Evolutionary conservation across 92 coral and sea anemone species (phyloP), one percentile per base, ranked within the genome.

Genomic region (Metridium senile): DNA sequence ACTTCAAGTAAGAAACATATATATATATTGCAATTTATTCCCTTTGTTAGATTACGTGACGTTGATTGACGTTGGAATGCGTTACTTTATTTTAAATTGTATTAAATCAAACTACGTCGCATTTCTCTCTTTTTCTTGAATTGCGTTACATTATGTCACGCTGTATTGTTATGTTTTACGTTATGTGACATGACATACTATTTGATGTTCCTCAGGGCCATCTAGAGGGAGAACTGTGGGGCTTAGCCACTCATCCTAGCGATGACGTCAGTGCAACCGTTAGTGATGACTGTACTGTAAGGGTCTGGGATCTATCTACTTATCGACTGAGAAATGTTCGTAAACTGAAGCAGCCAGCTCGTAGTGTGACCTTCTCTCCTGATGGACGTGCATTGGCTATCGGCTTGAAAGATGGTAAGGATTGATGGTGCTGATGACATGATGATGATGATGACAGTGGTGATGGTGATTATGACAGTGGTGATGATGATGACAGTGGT

Each of bases 361-460:
- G 98, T 23, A 89, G 97, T 71, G 92, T 94, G 29, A 87, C 94
- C 7, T 94, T 84, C 75, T 94, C 97, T 17, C 97, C 98, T 2
- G 98, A 94, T 58, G 98, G 98, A 64, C 85, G 97, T n/a, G 98
- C 97, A 11, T 56, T 94, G 69, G 98, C 98, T 51, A 79, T 94
- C 20, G 98, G 98, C 25, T 80, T 92, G 88, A 94, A 94, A 75
- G 93, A 94, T 71, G 98, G 98, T 94, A 46, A 46, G 97, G 66
- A 18, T 4, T 39, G 49, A 13, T 39, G 49, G 49, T 39, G 29
- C 6, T 39, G 49, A 39, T 39, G 49, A 39, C 13, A 39, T 39
- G 49, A 39, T 39, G 49, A 39, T 39, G 49, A 39, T 39, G 49
- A 6, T 39, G 49, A 13, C 13, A 39, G 49, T 39, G 6, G 49